These are phyloP conservation scores for Palythoa heliodiscus DNA, from an alignment of 92 coral and sea anemone species.

Conservation along the genomic window DNA sequence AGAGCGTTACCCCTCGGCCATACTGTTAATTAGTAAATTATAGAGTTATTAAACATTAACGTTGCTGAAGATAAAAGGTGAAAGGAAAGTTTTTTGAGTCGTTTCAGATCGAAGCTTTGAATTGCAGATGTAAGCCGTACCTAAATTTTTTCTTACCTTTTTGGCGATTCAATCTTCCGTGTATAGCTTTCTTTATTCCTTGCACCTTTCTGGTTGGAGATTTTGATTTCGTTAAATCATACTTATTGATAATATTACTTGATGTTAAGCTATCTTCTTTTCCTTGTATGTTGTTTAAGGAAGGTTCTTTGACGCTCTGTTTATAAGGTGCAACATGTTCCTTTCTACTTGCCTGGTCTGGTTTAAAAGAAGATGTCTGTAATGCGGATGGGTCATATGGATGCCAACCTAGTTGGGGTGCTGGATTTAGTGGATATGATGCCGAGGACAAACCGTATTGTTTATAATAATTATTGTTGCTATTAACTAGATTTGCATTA, in stretches of 20 bases:
- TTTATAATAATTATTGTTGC: not conserved
- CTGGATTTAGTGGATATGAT: not conserved
- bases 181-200: not conserved
- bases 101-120: too few species aligned
- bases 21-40: too few species aligned
- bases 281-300: not conserved
- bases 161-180: slow-evolving; percentile 7
- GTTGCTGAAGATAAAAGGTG: too few species aligned
- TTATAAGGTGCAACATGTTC: slow-evolving; percentile 1
- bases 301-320: not conserved
- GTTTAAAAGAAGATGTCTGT: not conserved
- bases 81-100: too few species aligned
- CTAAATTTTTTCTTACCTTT: not conserved
- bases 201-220: slow-evolving; percentile 33
- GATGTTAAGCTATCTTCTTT: slow-evolving; percentile 45
- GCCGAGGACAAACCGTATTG: not conserved
- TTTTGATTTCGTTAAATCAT: slow-evolving; percentile 61
- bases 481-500: not conserved
- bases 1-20: too few species aligned
- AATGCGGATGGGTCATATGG: not conserved
- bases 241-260: slow-evolving; percentile 50
- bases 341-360: slow-evolving; percentile 11
- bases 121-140: too few species aligned
- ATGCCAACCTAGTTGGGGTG: not conserved
- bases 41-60: too few species aligned